Conservation (phyloP, 2,797 vertebrate genomes). For the Tympanoctomys barrerae region DNA sequence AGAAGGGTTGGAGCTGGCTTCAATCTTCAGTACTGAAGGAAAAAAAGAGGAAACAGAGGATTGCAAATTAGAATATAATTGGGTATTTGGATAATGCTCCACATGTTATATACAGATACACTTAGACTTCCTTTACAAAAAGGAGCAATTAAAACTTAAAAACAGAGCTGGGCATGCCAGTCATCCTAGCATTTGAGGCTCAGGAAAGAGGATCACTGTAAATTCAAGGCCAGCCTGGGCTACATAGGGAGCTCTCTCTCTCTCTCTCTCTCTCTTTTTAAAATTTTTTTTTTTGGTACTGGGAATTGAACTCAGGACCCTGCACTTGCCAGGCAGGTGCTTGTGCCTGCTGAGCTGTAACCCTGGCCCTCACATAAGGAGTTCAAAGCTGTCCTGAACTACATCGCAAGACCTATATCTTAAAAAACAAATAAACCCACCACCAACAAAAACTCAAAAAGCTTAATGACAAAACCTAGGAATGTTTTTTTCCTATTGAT, state of each 20-base stretch:
- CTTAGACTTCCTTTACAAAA: conserved; percentile 50
- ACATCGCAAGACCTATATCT: neutral
- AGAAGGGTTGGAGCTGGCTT: neutral
- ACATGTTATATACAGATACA: conserved; percentile 18
- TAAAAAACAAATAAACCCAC: neutral
- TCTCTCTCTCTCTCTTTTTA: too few species aligned
- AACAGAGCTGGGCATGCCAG: neutral
- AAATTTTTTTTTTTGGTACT: too few species aligned
- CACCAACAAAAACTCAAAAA: neutral
- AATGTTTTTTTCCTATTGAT: conserved; percentile 26
- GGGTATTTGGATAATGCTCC: neutral
- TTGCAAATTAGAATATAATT: conserved; percentile 15
- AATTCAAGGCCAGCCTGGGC: neutral
- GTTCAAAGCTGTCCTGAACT: neutral
- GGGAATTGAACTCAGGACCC: too few species aligned
- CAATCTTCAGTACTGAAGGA: neutral
- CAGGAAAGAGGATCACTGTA: neutral
- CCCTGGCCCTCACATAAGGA: neutral
- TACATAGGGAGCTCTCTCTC: neutral
- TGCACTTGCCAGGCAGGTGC: too few species aligned
- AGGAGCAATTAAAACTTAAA: conserved; percentile 39
- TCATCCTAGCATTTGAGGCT: neutral
- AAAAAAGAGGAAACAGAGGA: neutral
- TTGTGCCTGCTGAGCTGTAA: too few species aligned
- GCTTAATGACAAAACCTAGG: neutral